phyloP scores from a whole-genome alignment of 2,888 invertebrate species.

The Leptopterna dolabrata region DNA sequence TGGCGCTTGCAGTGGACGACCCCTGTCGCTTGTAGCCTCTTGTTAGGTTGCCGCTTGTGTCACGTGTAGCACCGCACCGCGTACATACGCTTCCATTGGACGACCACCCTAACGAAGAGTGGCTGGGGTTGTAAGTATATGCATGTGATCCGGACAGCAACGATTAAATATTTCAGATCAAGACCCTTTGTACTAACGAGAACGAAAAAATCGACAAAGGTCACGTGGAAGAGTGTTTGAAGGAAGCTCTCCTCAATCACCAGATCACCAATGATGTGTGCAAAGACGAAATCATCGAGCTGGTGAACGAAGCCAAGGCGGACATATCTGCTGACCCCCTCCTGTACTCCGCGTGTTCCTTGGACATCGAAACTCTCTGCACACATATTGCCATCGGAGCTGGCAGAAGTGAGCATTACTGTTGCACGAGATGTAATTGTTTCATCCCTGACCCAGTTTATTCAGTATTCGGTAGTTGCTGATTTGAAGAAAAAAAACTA shows the following conservation, averaged over 20 bases:
- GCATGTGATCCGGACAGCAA: too few species aligned
- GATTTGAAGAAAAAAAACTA: too few species aligned
- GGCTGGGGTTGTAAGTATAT: too few species aligned
- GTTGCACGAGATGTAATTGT: not conserved
- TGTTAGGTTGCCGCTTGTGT: too few species aligned
- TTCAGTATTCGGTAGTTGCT: too few species aligned
- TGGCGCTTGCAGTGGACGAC: too few species aligned
- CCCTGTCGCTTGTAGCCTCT: too few species aligned
- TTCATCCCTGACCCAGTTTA: too few species aligned
- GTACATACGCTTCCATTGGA: too few species aligned
- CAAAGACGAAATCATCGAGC: constrained; percentile 84
- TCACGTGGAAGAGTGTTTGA: constrained; percentile 90
- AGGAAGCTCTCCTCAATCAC: constrained; percentile 79
- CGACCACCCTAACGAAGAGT: too few species aligned
- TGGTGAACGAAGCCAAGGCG: constrained; percentile 89
- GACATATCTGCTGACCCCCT: constrained; percentile 96
- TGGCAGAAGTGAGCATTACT: constrained; percentile 80
- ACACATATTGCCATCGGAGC: constrained; percentile 86
- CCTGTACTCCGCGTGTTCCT: constrained; percentile 86
- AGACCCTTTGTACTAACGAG: constrained; percentile 69
- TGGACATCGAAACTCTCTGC: constrained; percentile 85
- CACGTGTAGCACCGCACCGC: too few species aligned
- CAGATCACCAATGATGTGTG: constrained; percentile 81
- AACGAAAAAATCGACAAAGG: constrained; percentile 72
- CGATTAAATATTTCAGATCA: constrained; percentile 66